These are phyloP conservation scores for Cataglyphis altisquamis DNA, from an alignment of 2,888 invertebrate genomes.

Conservation along the genomic window DNA sequence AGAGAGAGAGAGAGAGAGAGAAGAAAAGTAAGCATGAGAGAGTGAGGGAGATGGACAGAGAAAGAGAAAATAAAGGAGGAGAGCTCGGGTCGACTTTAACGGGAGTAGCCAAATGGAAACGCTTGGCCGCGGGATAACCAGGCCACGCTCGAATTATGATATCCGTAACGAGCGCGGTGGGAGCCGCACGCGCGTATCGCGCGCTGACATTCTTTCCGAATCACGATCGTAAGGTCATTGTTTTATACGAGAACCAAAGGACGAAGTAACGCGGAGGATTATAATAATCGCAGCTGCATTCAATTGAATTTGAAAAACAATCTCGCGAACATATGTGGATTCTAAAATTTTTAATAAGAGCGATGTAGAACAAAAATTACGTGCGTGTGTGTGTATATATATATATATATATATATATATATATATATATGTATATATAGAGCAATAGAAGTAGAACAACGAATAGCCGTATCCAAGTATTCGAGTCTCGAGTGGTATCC, in stretches of 20 bases:
- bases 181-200: conserved; percentile 4
- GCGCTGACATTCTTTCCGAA: conserved; percentile 16
- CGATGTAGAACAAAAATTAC: background rate
- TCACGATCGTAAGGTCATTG: conserved; percentile 27
- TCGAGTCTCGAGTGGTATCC: background rate
- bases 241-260: conserved; percentile 3
- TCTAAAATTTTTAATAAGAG: conserved; percentile 20
- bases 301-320: background rate
- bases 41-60: background rate
- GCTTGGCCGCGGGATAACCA: conserved; percentile 50
- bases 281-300: background rate
- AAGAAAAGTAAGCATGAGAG: conserved; percentile 33
- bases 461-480: background rate
- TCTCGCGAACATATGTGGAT: background rate
- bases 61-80: conserved; percentile 20
- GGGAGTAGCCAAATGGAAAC: conserved; percentile 61
- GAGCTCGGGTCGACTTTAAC: conserved; percentile 64
- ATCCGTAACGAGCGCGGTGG: conserved; percentile 20
- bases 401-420: background rate
- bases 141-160: conserved; percentile 39
- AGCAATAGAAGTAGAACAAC: background rate
- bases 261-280: conserved; percentile 25
- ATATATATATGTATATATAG: background rate
- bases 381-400: too few relatives aligned
- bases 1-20: background rate